Base-by-base conservation (phyloP, 2,888 invertebrate species). In the Anaspis maculata region DNA sequence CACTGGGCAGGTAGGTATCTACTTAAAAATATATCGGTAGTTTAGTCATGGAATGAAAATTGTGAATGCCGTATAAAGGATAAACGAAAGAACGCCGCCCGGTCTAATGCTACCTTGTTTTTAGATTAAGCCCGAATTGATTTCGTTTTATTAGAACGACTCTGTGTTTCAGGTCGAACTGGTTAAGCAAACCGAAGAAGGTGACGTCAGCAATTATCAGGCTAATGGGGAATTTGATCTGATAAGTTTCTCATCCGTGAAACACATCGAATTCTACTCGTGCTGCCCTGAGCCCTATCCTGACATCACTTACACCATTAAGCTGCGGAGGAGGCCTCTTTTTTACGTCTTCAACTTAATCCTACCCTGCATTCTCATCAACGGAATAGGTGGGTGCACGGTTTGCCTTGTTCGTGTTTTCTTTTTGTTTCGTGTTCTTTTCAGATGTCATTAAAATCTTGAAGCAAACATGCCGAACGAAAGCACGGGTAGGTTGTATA, bases 151-250 rank as follows among this genome's bases (percentile, higher is more conserved):
- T n/a, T n/a, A n/a, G n/a, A n/a, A n/a, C n/a, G n/a, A n/a, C n/a
- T n/a, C n/a, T n/a, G n/a, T n/a, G n/a, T n/a, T 27, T 12, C 64
- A 85, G 84, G 66, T 85, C 56, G 83, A 86, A 55, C 62, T 88
- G 28, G 75, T 78, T 44, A 77, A 82, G 53, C 82, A 84, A 55
- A 81, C 82, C 31, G 81, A 84, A 54, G 77, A 81, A 54, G 89
- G 89, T 0, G 90, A 91, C 64, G 76, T 83, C 30, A 83, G 83
- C 46, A 89, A 89, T 68, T 91, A 90, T 64, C 87, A 90, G 58
- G 81, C 83, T n/a, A 91, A 89, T 61, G 88, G 88, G 1, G 91
- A 91, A 65, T 91, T 90, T 66, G 84, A 87, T 59, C 67, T 91
- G 46, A 74, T 84, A 42, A 79, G 80, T 57, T 85, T 86, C 57